Evolutionary conservation across 2,797 vertebrate species (phyloP).

Genomic region (Phoxinus dragarum): DNA sequence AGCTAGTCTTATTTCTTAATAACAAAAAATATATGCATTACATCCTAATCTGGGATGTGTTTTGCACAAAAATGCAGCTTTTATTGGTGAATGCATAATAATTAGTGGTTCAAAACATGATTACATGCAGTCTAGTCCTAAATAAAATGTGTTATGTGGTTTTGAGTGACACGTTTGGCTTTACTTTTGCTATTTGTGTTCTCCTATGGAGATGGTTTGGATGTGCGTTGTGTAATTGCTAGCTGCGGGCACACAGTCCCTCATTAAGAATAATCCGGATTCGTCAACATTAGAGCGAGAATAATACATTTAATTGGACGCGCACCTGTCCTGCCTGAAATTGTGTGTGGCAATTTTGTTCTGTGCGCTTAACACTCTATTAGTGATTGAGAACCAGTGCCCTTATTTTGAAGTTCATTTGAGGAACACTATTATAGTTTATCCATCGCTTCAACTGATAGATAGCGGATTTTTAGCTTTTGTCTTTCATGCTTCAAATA

Average conservation of each 20-base stretch:
- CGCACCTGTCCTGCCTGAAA: not conserved
- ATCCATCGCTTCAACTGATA: slow-evolving; percentile 14
- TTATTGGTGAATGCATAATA: not conserved
- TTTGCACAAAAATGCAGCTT: not conserved
- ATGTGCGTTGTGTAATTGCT: not conserved
- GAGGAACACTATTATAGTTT: not conserved
- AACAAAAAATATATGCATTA: not conserved
- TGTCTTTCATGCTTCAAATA: not conserved
- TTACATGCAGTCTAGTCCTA: not conserved
- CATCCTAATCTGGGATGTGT: not conserved
- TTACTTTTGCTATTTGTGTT: not conserved
- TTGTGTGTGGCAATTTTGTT: not conserved
- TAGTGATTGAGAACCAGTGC: not conserved
- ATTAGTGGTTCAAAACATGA: not conserved
- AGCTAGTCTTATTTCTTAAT: not conserved
- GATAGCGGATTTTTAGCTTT: not conserved
- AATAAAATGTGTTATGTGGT: not conserved
- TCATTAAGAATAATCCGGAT: slow-evolving; percentile 6
- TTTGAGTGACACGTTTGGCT: not conserved
- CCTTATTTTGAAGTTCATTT: slow-evolving; percentile 4
- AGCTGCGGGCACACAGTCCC: not conserved
- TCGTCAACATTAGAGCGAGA: not conserved
- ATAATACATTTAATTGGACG: not conserved
- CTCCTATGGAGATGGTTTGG: not conserved
- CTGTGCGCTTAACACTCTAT: not conserved